These are phyloP conservation scores for Cataglyphis rosenhaueri DNA, from an alignment of 2,888 invertebrate genomes.

Conservation along the genomic window DNA sequence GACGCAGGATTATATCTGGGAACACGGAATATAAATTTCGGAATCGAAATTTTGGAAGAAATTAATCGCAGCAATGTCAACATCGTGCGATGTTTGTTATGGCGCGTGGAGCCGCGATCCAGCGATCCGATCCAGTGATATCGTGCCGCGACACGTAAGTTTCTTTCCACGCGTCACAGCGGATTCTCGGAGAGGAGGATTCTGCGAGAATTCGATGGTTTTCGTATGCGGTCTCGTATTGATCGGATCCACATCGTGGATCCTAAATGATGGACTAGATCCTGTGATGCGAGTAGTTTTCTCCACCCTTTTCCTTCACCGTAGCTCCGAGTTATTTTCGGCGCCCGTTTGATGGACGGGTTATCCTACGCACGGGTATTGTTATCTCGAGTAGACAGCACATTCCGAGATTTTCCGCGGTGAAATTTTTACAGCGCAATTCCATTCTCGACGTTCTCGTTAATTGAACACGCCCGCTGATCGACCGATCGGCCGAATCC, in stretches of 20 bases:
- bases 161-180: not conserved
- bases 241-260: constrained; percentile 42
- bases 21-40: not conserved
- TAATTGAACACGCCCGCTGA: constrained; percentile 49
- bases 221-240: constrained; percentile 28
- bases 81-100: constrained; percentile 52
- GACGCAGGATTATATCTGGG: not conserved
- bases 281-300: not conserved
- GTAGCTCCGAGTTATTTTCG: constrained; percentile 34
- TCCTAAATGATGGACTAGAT: constrained; percentile 20
- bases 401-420: constrained; percentile 36
- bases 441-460: constrained; percentile 16
- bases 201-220: constrained; percentile 11
- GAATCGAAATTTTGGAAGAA: not conserved
- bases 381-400: constrained; percentile 7
- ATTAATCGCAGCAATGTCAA: constrained; percentile 70
- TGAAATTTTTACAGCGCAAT: constrained; percentile 19
- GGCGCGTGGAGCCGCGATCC: constrained; percentile 57
- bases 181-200: not conserved
- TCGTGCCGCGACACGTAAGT: constrained; percentile 50
- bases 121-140: constrained; percentile 55
- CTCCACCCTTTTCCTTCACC: not conserved
- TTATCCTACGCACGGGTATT: constrained; percentile 3
- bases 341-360: constrained; percentile 14
- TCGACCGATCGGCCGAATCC: constrained; percentile 47